A percentile compares a stretch with the other conserved stretches of the same genome.
phyloP scores from a whole-genome alignment of 37 sponge, comb jelly and placozoan genomes.

The Amphimedon queenslandica region DNA sequence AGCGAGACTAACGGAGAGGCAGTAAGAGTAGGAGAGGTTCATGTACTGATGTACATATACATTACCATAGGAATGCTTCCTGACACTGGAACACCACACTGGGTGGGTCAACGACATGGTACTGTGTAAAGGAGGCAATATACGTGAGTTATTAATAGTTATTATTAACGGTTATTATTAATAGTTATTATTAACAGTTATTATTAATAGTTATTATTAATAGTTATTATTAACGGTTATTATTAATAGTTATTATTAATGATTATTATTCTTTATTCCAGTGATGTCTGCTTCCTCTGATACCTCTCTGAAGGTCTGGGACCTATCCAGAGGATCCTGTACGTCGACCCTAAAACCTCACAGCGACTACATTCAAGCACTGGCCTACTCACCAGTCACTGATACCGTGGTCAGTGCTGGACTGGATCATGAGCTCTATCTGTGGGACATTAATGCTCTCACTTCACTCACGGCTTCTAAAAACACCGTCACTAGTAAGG shows the following conservation, averaged over 20 bases:
- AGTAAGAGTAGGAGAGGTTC: too few species aligned
- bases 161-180: too few species aligned
- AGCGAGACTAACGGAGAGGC: slow-evolving; percentile 5
- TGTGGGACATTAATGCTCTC: slow-evolving; percentile 91
- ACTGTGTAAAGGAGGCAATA: slow-evolving; percentile 54
- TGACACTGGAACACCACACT: slow-evolving; percentile 89
- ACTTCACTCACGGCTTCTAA: slow-evolving; percentile 67
- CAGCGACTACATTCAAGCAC: slow-evolving; percentile 87
- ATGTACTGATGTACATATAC: background rate
- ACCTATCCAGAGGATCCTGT: slow-evolving; percentile 56
- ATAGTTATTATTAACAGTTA: background rate
- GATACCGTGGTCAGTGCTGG: slow-evolving; percentile 85
- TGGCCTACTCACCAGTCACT: slow-evolving; percentile 70
- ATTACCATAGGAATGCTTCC: slow-evolving; percentile 2
- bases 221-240: too few species aligned
- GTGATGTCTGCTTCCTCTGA: slow-evolving; percentile 96
- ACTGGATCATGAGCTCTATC: slow-evolving; percentile 74
- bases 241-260: too few species aligned
- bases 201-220: too few species aligned
- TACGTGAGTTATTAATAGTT: slow-evolving; percentile 16
- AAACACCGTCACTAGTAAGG: slow-evolving; percentile 86
- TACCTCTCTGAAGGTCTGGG: slow-evolving; percentile 88
- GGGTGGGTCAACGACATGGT: slow-evolving; percentile 97
- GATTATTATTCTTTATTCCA: slow-evolving; percentile 19
- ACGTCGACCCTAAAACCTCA: slow-evolving; percentile 79